These are phyloP conservation scores for Brienomyrus longianalis DNA, from an alignment of 2,113 vertebrate species.

Conservation along the genomic window DNA sequence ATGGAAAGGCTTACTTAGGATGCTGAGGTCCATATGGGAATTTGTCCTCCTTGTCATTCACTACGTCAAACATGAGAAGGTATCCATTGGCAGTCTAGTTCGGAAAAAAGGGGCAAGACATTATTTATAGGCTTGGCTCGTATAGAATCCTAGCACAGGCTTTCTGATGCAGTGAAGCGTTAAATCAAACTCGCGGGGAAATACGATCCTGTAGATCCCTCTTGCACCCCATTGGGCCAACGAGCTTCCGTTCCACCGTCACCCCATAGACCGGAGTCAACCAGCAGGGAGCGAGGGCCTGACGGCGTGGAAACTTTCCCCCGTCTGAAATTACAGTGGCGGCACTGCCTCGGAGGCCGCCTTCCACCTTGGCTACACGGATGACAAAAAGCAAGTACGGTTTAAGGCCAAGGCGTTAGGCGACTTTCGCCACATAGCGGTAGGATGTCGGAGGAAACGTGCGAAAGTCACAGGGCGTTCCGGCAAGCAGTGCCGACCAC, in stretches of 20 bases:
- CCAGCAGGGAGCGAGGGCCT: not conserved
- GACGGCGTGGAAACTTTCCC: not conserved
- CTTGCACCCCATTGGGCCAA: not conserved
- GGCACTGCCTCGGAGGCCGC: not conserved
- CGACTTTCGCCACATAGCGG: not conserved
- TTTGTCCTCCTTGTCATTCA: not conserved
- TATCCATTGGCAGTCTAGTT: not conserved
- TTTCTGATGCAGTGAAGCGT: not conserved
- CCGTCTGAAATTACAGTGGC: not conserved
- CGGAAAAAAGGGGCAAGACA: not conserved
- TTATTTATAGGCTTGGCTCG: not conserved
- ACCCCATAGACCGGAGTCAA: not conserved
- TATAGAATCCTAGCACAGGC: not conserved
- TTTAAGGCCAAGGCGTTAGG: not conserved
- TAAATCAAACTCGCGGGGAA: not conserved
- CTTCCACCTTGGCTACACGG: not conserved
- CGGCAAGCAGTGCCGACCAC: not conserved
- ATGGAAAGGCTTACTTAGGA: not conserved
- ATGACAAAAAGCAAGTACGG: not conserved
- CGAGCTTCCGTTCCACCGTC: not conserved
- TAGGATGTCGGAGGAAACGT: not conserved
- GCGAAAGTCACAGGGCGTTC: not conserved
- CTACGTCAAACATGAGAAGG: constrained; percentile 4
- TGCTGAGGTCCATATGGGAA: not conserved
- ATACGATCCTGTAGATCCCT: not conserved